Evolutionary conservation across 1,140 invertebrate genomes (phyloP).

Genomic region (Trinorchestia longiramus): DNA sequence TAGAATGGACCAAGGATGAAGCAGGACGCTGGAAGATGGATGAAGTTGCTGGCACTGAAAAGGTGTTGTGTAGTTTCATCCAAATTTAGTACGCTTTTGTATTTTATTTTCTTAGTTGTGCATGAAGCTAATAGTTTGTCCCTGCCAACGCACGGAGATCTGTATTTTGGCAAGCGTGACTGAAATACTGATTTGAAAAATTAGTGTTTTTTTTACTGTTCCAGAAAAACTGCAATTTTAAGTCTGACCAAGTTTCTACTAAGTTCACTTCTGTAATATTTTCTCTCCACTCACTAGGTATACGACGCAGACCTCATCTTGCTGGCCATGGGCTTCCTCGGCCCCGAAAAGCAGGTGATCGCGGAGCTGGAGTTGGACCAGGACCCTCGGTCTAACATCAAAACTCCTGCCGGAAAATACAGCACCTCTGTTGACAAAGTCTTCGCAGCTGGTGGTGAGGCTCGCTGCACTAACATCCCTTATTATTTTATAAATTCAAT

Average conservation of each 20-base stretch:
- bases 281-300: slow-evolving; percentile 70
- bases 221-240: too few species aligned
- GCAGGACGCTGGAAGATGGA: slow-evolving; percentile 94
- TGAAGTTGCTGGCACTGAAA: slow-evolving; percentile 85
- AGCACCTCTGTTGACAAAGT: slow-evolving; percentile 86
- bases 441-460: slow-evolving; percentile 94
- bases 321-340: slow-evolving; percentile 98
- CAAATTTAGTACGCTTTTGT: too few species aligned
- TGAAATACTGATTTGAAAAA: too few species aligned
- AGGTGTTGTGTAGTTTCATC: slow-evolving; percentile 69
- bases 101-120: too few species aligned
- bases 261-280: neutral
- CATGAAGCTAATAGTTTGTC: too few species aligned
- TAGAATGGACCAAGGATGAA: slow-evolving; percentile 94
- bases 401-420: slow-evolving; percentile 84
- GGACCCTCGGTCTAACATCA: slow-evolving; percentile 93
- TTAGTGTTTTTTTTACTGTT: too few species aligned
- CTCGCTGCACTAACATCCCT: neutral
- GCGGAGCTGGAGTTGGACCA: slow-evolving; percentile 85
- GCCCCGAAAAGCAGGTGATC: slow-evolving; percentile 92
- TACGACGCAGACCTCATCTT: slow-evolving; percentile 93
- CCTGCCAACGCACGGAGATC: too few species aligned
- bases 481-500: neutral
- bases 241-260: too few species aligned
- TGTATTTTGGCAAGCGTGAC: too few species aligned